Percentiles rank a stretch among this genome's conserved stretches.
Conservation (phyloP, 2,797 vertebrate genomes). For the Pipistrellus kuhlii region DNA sequence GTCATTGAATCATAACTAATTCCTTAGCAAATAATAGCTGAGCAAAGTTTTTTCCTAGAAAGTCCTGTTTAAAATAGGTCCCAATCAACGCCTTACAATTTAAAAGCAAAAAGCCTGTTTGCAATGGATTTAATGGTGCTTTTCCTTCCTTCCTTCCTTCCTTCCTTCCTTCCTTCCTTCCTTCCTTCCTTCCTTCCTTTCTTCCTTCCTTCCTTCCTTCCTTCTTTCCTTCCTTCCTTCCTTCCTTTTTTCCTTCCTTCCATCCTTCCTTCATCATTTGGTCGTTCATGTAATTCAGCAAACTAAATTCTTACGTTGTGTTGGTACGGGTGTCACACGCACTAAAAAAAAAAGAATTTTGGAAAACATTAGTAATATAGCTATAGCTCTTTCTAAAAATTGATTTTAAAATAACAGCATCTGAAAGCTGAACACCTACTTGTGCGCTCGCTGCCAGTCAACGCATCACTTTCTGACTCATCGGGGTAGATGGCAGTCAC, state of each 20-base stretch:
- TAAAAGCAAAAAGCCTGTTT: constrained; percentile 22
- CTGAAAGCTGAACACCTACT: constrained; percentile 88
- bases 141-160: background rate
- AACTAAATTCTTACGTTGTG: constrained; percentile 87
- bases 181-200: background rate
- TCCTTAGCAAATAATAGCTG: background rate
- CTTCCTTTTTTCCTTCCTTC: background rate
- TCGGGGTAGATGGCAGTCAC: constrained; percentile 98
- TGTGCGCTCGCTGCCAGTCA: constrained; percentile 93
- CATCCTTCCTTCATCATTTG: background rate
- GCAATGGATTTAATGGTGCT: background rate
- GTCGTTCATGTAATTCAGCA: constrained; percentile 37
- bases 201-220: background rate
- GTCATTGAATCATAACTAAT: background rate
- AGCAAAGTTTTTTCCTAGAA: constrained; percentile 29
- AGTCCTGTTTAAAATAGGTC: background rate
- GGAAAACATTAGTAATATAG: constrained; percentile 59
- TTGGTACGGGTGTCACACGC: constrained; percentile 85
- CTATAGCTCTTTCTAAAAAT: background rate
- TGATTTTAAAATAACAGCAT: constrained; percentile 44
- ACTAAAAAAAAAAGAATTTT: constrained; percentile 83
- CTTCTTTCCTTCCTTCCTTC: background rate
- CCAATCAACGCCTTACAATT: constrained; percentile 20
- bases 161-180: constrained; percentile 2
- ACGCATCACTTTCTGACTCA: constrained; percentile 96